Percentiles rank a stretch among this genome's conserved stretches.
phyloP scores from a whole-genome alignment of 2,888 invertebrate species.

The Deroplatys truncata region DNA sequence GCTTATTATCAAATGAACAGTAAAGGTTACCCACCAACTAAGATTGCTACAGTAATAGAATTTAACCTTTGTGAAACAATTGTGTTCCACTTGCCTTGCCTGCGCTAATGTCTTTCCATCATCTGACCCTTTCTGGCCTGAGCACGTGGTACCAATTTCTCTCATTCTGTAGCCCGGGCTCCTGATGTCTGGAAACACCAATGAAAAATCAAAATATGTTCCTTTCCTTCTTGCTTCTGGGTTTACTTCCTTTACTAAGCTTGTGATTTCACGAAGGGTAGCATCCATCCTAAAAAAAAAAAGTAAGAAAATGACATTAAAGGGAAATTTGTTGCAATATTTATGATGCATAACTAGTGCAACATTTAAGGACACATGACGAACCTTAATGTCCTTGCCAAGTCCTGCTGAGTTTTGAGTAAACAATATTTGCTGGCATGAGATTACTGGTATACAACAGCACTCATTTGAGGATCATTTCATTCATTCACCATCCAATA shows the following conservation, averaged over 20 bases:
- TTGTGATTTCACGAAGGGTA: conserved; percentile 89
- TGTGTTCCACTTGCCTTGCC: conserved; percentile 47
- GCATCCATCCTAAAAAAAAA: conserved; percentile 67
- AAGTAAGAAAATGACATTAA: background rate
- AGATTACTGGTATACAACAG: background rate
- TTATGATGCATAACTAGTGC: background rate
- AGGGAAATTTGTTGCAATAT: background rate
- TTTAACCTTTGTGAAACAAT: too few relatives aligned
- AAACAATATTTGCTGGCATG: background rate
- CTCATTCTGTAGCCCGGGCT: conserved; percentile 82
- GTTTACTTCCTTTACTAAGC: conserved; percentile 97
- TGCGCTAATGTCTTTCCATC: conserved; percentile 87
- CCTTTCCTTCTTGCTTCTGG: conserved; percentile 94
- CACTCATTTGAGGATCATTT: background rate
- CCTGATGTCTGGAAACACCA: conserved; percentile 70
- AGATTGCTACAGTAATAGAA: too few relatives aligned
- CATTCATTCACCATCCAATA: too few relatives aligned
- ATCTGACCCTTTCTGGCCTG: conserved; percentile 88
- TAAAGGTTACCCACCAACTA: too few relatives aligned
- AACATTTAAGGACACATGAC: too few relatives aligned
- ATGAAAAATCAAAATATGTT: conserved; percentile 94
- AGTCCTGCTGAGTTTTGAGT: background rate
- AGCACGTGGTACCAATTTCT: conserved; percentile 92
- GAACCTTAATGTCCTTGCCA: background rate
- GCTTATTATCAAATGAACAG: too few relatives aligned